phyloP scores from a whole-genome alignment of 2,113 vertebrate species.

The Orthonyx spaldingii region DNA sequence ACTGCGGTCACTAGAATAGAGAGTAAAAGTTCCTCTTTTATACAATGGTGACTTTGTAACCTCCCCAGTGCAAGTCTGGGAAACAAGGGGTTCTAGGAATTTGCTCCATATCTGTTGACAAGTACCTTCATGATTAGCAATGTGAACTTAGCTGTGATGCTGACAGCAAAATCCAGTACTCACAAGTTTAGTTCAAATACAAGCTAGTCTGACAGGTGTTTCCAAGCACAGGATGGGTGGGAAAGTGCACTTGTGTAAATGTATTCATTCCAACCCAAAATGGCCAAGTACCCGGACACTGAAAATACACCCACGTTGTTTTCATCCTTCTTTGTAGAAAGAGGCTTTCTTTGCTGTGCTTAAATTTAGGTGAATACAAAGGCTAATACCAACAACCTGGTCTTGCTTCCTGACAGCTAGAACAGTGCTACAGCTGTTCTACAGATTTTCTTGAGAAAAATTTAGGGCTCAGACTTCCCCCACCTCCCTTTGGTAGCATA shows the following conservation, averaged over 20 bases:
- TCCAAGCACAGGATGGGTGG: not conserved
- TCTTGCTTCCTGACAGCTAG: not conserved
- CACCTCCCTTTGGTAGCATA: not conserved
- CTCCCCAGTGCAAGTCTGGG: not conserved
- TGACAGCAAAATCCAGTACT: not conserved
- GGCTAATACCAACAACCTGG: not conserved
- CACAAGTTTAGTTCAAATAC: not conserved
- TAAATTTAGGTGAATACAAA: not conserved
- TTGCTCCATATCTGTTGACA: not conserved
- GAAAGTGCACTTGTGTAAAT: not conserved
- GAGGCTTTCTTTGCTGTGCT: not conserved
- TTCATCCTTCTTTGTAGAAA: not conserved
- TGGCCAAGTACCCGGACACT: not conserved
- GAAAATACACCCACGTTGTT: not conserved
- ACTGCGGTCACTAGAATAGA: no score
- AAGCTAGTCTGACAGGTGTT: not conserved
- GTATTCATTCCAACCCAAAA: not conserved
- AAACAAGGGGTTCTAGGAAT: not conserved
- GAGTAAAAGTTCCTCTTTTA: not conserved
- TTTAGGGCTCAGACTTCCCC: not conserved
- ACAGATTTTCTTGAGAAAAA: not conserved
- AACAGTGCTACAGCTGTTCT: not conserved
- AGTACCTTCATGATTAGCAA: not conserved
- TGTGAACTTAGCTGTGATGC: not conserved
- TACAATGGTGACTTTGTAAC: not conserved